Evolutionary conservation across 2,888 invertebrate species (phyloP).

Genomic region (Eurytoma adleriae): DNA sequence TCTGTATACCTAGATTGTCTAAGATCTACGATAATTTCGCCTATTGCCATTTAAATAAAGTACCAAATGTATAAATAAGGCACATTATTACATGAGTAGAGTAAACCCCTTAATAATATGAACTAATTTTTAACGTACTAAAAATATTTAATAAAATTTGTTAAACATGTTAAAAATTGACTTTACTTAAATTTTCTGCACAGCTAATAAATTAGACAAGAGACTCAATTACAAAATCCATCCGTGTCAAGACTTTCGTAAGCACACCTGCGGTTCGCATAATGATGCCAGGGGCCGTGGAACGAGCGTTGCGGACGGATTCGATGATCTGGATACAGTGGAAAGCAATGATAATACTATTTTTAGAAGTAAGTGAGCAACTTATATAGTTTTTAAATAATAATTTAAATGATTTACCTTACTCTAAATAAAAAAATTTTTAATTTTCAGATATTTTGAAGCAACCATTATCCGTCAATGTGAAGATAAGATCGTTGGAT

Average conservation of each 20-base stretch:
- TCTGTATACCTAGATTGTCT: too few relatives aligned
- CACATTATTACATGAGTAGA: too few relatives aligned
- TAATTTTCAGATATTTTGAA: slow-evolving; percentile 14
- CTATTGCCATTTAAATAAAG: too few relatives aligned
- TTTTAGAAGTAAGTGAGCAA: slow-evolving; percentile 8
- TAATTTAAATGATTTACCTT: background rate
- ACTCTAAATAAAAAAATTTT: too few relatives aligned
- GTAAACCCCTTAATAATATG: too few relatives aligned
- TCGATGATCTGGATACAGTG: background rate
- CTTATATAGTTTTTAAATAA: background rate
- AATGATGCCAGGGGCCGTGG: too few relatives aligned
- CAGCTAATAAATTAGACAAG: slow-evolving; percentile 25
- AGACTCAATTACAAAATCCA: slow-evolving; percentile 10
- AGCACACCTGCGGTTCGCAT: slow-evolving; percentile 38
- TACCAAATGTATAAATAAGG: too few relatives aligned
- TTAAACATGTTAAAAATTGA: too few relatives aligned
- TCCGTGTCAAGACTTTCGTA: slow-evolving; percentile 50
- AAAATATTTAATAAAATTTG: too few relatives aligned
- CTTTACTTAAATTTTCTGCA: background rate
- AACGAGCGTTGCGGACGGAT: too few relatives aligned
- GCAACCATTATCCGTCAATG: background rate
- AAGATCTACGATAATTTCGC: too few relatives aligned
- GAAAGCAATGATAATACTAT: background rate
- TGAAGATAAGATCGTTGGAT: slow-evolving; percentile 1
- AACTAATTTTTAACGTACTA: too few relatives aligned